These are phyloP conservation scores for Pseudoatta argentina DNA, from an alignment of 1,140 invertebrate genomes.

Conservation along the genomic window DNA sequence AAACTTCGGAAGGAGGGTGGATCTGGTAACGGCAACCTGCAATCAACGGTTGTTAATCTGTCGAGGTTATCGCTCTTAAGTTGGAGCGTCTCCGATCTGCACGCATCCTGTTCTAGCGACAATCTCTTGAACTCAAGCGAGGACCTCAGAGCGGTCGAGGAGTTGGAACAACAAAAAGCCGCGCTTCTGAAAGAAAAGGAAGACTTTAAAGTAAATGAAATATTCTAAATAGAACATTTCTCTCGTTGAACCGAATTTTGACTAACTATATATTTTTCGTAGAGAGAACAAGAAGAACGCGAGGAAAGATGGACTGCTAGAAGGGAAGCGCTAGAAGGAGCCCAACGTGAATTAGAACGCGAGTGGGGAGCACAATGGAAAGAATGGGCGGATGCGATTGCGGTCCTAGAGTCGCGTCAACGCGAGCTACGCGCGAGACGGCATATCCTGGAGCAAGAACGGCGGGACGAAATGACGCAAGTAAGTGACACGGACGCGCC, in stretches of 20 bases:
- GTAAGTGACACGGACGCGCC: conserved; percentile 85
- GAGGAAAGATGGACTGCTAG: conserved; percentile 86
- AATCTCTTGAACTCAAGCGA: conserved; percentile 88
- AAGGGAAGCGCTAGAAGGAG: conserved; percentile 85
- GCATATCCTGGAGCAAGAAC: conserved; percentile 85
- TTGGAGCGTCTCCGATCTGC: conserved; percentile 93
- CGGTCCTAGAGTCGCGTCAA: conserved; percentile 84
- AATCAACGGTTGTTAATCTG: conserved; percentile 90
- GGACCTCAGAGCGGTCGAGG: conserved; percentile 83
- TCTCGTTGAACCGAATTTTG: not conserved
- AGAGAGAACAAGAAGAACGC: conserved; percentile 86
- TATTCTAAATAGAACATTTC: not conserved
- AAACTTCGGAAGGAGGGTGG: conserved; percentile 92
- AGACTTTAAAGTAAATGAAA: conserved; percentile 82
- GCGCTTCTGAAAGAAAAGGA: conserved; percentile 85
- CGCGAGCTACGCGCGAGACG: conserved; percentile 84
- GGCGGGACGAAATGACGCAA: conserved; percentile 87
- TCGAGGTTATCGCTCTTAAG: conserved; percentile 94
- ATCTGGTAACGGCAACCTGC: conserved; percentile 85
- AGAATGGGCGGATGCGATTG: conserved; percentile 85
- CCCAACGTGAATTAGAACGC: conserved; percentile 86
- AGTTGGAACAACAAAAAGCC: conserved; percentile 85
- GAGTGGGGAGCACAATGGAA: conserved; percentile 86
- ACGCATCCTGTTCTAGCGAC: conserved; percentile 90
- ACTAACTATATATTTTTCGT: not conserved